phyloP scores from a whole-genome alignment of 2,888 invertebrate species.

The Gerris lacustris region DNA sequence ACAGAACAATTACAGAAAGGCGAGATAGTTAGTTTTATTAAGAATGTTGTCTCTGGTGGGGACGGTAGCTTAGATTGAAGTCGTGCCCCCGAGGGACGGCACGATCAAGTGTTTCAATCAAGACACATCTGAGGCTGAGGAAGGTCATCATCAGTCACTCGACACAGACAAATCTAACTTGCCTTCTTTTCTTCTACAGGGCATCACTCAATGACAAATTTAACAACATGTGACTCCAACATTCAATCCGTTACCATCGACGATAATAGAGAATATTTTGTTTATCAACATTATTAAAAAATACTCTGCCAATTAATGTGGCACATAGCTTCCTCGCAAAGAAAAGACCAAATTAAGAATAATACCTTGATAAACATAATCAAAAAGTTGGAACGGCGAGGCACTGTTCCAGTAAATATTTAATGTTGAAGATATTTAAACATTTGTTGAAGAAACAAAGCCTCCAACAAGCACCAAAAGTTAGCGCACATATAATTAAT shows the following conservation, averaged over 20 bases:
- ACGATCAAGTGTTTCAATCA: neutral
- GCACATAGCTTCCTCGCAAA: too few species aligned
- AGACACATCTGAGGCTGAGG: neutral
- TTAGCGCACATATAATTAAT: too few species aligned
- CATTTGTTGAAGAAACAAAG: too few species aligned
- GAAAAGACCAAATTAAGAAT: too few species aligned
- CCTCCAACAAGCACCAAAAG: too few species aligned
- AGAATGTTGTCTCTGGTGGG: neutral
- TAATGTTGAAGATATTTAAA: too few species aligned
- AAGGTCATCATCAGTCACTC: slow-evolving; percentile 1
- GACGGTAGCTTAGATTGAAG: neutral
- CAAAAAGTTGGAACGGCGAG: too few species aligned
- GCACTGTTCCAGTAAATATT: too few species aligned
- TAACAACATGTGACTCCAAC: neutral
- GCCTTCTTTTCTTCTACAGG: neutral
- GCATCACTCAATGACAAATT: neutral
- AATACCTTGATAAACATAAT: too few species aligned
- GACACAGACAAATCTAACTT: neutral
- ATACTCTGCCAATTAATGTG: too few species aligned
- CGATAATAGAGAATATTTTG: too few species aligned
- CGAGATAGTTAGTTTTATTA: neutral
- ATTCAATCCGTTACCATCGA: neutral
- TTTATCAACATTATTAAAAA: too few species aligned
- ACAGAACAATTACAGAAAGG: neutral
- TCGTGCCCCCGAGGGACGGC: neutral